Evolutionary conservation across 2,113 vertebrate species (phyloP).

Genomic region (Sula dactylatra): DNA sequence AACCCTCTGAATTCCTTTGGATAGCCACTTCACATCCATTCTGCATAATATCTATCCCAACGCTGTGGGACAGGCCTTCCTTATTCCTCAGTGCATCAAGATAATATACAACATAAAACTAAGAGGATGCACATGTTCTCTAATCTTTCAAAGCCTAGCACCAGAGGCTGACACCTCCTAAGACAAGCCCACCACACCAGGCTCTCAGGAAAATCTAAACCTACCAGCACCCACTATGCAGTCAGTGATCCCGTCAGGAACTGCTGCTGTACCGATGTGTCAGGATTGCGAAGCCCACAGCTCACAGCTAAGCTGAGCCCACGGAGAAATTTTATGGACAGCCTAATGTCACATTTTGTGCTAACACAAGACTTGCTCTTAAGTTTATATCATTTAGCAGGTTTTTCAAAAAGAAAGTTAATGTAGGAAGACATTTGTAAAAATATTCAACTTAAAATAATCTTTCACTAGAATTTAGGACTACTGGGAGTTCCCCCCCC

Average conservation of each 20-base stretch:
- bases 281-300: not conserved
- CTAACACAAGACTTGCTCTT: not conserved
- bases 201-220: not conserved
- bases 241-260: not conserved
- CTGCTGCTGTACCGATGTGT: not conserved
- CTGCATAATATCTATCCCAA: not conserved
- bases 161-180: not conserved
- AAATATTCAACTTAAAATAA: not conserved
- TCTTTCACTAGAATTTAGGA: not conserved
- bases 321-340: not conserved
- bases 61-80: not conserved
- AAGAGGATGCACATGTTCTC: not conserved
- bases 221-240: no score
- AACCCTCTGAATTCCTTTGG: not conserved
- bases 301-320: not conserved
- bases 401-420: not conserved
- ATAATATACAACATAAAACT: not conserved
- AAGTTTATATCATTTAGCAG: not conserved
- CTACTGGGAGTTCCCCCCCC: rapidly evolving
- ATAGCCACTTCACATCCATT: not conserved
- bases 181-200: not conserved
- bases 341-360: not conserved
- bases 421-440: not conserved
- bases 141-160: not conserved
- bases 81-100: not conserved